Percentiles rank a stretch among this genome's conserved stretches.
Conservation (phyloP, 2,888 invertebrate species). For the Encarsia formosa region DNA sequence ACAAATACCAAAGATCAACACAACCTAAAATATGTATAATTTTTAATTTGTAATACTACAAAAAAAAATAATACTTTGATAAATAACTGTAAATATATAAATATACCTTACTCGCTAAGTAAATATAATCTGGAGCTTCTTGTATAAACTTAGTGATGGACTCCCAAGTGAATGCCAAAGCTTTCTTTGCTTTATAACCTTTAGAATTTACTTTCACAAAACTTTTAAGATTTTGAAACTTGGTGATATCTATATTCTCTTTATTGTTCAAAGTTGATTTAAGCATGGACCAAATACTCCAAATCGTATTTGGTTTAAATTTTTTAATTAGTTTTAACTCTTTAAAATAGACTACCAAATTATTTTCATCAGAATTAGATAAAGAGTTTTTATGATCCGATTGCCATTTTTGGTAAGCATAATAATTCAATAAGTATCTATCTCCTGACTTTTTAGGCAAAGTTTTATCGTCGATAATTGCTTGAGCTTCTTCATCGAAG, state of each 20-base stretch:
- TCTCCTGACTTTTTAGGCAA: too few species aligned
- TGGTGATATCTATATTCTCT: not conserved
- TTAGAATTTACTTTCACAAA: not conserved
- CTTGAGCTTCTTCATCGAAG: too few species aligned
- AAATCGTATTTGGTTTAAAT: too few species aligned
- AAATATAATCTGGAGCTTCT: not conserved
- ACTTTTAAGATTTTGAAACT: not conserved
- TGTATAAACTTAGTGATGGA: not conserved
- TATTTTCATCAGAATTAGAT: too few species aligned
- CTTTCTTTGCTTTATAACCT: constrained; percentile 1
- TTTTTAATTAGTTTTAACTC: too few species aligned
- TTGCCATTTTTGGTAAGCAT: too few species aligned
- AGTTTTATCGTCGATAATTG: too few species aligned
- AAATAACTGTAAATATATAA: not conserved
- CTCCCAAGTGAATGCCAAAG: not conserved
- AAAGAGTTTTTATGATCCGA: too few species aligned
- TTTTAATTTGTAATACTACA: not conserved
- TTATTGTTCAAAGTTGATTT: not conserved
- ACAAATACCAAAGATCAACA: constrained; percentile 5
- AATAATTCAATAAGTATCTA: too few species aligned
- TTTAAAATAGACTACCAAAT: too few species aligned
- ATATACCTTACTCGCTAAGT: constrained; percentile 1
- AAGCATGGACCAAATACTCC: not conserved
- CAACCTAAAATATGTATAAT: constrained; percentile 1
- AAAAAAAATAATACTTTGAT: not conserved